Evolutionary conservation across 1,140 invertebrate genomes (phyloP).

Genomic region (Bombus pyrosoma): DNA sequence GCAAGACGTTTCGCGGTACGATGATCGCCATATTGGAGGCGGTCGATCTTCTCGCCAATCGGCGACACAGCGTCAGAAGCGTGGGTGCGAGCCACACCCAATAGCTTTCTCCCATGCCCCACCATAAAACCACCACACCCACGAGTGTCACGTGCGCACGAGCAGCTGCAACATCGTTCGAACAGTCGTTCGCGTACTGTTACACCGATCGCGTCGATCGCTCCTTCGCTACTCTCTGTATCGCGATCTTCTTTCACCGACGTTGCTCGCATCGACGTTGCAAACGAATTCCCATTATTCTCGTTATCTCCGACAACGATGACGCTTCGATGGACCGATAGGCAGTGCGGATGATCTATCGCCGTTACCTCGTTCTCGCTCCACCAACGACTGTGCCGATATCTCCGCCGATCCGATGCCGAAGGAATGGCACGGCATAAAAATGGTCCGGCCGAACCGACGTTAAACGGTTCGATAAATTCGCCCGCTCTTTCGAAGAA

Average conservation of each 20-base stretch:
- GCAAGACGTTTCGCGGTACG: conserved; percentile 16
- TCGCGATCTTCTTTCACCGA: background rate
- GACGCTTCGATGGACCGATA: background rate
- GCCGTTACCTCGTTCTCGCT: too few relatives aligned
- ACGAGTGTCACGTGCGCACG: conserved; percentile 77
- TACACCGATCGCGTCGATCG: conserved; percentile 25
- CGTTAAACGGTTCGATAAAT: background rate
- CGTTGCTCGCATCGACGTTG: background rate
- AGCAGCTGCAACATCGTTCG: conserved; percentile 59
- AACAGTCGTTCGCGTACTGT: conserved; percentile 75
- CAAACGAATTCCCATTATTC: background rate
- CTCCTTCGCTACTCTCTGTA: background rate
- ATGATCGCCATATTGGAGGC: conserved; percentile 79
- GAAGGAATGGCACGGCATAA: too few relatives aligned
- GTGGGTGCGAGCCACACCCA: conserved; percentile 76
- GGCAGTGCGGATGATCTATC: background rate
- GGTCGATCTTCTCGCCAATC: conserved; percentile 74
- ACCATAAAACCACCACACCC: conserved; percentile 55
- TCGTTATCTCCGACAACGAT: background rate
- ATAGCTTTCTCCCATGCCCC: conserved; percentile 61
- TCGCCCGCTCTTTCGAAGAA: accelerated
- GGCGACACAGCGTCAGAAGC: conserved; percentile 55
- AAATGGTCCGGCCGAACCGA: too few relatives aligned
- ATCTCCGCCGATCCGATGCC: too few relatives aligned
- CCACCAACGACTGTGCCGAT: too few relatives aligned